Evolutionary conservation across 2,797 vertebrate species (phyloP).

Genomic region (Melopsittacus undulatus): DNA sequence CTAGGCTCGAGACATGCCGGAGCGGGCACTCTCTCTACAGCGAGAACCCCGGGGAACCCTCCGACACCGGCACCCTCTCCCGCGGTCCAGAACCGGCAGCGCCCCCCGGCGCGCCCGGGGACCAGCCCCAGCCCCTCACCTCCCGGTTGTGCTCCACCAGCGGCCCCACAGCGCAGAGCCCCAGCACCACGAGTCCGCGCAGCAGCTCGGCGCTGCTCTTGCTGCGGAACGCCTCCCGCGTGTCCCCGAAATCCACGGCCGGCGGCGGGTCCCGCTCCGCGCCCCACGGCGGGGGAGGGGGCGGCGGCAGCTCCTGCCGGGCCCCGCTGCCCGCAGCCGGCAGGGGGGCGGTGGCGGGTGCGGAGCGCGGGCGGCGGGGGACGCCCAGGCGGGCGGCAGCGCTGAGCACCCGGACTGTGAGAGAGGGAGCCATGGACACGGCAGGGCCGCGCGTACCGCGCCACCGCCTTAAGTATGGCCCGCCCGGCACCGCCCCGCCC

Average conservation of each 20-base stretch:
- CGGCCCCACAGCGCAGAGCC: constrained; percentile 84
- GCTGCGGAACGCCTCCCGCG: constrained; percentile 87
- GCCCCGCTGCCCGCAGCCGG: background rate
- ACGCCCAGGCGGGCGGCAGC: background rate
- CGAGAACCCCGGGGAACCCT: background rate
- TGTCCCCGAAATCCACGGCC: constrained; percentile 84
- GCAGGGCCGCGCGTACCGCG: too few relatives aligned
- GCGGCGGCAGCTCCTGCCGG: background rate
- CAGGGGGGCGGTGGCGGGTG: background rate
- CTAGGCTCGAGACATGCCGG: background rate
- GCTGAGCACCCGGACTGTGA: background rate
- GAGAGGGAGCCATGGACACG: background rate
- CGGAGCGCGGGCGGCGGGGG: background rate
- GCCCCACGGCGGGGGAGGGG: constrained; percentile 37
- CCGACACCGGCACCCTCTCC: background rate
- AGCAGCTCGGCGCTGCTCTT: constrained; percentile 86
- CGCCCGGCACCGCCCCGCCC: background rate
- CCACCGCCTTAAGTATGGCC: background rate
- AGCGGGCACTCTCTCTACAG: background rate
- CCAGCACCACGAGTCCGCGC: constrained; percentile 86
- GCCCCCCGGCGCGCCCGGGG: too few relatives aligned
- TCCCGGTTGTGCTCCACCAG: constrained; percentile 85
- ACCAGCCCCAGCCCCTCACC: constrained; percentile 41
- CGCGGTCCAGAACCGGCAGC: background rate
- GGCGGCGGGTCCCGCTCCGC: background rate